These are phyloP conservation scores for Vespertilio murinus DNA, from an alignment of 2,797 vertebrate genomes.

Conservation along the genomic window DNA sequence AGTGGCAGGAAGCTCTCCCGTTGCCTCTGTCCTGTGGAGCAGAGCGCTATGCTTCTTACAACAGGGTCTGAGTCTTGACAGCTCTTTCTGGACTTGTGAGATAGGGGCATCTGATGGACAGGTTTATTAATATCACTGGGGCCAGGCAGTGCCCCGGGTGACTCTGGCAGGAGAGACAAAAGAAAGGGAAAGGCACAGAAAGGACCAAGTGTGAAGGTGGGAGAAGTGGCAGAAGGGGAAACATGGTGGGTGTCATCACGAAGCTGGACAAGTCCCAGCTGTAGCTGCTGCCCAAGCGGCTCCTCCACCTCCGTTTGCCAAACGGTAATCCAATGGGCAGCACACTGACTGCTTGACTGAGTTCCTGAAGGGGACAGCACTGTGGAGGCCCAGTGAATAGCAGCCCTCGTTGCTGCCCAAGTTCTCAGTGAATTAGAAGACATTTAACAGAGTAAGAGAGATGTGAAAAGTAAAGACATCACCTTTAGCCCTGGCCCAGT, in stretches of 20 bases:
- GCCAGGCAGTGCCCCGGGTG: neutral
- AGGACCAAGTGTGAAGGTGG: neutral
- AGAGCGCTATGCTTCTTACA: neutral
- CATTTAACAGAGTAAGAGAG: neutral
- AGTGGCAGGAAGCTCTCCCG: neutral
- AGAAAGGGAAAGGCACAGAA: neutral
- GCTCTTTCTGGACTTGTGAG: neutral
- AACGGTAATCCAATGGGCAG: too few relatives aligned
- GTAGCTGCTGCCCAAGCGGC: neutral
- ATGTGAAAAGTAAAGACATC: neutral
- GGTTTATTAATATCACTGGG: neutral
- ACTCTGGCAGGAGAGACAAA: neutral
- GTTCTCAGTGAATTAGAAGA: constrained; percentile 30
- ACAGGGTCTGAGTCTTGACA: neutral
- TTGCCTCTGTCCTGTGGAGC: neutral
- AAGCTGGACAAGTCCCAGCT: neutral
- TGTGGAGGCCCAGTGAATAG: neutral
- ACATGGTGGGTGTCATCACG: fast-evolving
- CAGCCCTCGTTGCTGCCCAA: constrained; percentile 1
- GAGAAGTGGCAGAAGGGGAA: neutral
- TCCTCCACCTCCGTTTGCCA: neutral
- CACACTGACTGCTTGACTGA: neutral
- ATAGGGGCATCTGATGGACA: neutral
- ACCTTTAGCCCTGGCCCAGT: neutral
- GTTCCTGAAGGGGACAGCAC: neutral